Evolutionary conservation across 2,888 invertebrate species (phyloP).

Genomic region (Tolmerus cingulatus): DNA sequence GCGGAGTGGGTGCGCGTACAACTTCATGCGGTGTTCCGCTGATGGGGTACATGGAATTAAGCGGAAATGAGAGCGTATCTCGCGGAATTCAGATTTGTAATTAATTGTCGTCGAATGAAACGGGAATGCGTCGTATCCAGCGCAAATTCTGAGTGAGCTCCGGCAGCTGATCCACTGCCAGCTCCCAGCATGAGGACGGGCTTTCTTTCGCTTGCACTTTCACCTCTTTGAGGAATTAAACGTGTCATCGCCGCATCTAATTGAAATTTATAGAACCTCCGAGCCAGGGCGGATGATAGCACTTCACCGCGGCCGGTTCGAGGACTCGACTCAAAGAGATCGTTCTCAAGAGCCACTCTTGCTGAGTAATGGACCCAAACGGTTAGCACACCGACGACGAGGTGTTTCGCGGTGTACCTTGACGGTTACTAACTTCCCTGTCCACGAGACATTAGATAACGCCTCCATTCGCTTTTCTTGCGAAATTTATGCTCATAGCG

Average conservation of each 20-base stretch:
- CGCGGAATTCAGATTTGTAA: background rate
- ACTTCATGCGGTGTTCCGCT: background rate
- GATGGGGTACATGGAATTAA: background rate
- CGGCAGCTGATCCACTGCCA: background rate
- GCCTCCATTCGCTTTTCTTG: constrained; percentile 32
- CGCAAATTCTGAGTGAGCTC: background rate
- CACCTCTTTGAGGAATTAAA: background rate
- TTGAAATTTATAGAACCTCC: constrained; percentile 33
- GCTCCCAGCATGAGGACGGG: background rate
- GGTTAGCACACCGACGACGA: constrained; percentile 3
- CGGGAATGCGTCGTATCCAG: background rate
- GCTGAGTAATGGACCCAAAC: constrained; percentile 23
- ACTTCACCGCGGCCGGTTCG: background rate
- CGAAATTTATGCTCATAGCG: constrained; percentile 35
- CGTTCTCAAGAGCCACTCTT: background rate
- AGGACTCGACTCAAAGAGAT: background rate
- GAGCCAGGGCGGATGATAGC: background rate
- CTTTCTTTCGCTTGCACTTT: constrained; percentile 18
- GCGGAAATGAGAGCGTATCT: background rate
- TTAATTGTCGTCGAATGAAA: background rate
- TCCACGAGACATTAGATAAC: constrained; percentile 39
- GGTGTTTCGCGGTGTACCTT: background rate
- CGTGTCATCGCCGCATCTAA: constrained; percentile 36
- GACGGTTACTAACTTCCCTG: constrained; percentile 33
- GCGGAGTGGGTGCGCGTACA: constrained; percentile 1